A percentile compares a stretch with the other conserved stretches of the same genome.
phyloP scores from a whole-genome alignment of 2,113 vertebrate species.

The Pogonocichla stellata region DNA sequence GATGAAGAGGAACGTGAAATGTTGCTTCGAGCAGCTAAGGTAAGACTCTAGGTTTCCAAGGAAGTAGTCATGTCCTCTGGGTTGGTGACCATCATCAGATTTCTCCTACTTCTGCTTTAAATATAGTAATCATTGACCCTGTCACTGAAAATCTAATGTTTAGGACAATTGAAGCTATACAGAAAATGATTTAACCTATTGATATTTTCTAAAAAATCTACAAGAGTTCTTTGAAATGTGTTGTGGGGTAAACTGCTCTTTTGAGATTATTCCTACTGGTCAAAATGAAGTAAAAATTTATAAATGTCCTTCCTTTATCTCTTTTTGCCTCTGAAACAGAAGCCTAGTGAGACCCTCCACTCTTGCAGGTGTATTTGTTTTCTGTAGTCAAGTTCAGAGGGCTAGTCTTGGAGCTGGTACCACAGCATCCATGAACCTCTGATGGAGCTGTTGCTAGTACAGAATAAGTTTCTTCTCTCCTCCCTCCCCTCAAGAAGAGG shows the following conservation, averaged over 20 bases:
- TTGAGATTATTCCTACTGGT: not conserved
- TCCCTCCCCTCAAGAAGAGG: not conserved
- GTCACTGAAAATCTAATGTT: not conserved
- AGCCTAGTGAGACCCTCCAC: not conserved
- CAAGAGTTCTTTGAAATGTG: not conserved
- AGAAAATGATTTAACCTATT: not conserved
- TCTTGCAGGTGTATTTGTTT: not conserved
- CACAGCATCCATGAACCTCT: not conserved
- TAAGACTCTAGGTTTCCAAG: slow-evolving; percentile 50
- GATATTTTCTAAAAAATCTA: not conserved
- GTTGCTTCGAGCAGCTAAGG: slow-evolving; percentile 86
- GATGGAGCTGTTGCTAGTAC: not conserved
- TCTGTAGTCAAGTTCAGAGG: not conserved
- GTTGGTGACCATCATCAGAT: not conserved
- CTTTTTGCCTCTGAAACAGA: not conserved
- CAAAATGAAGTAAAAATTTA: not conserved
- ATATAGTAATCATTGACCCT: not conserved
- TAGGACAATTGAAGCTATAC: not conserved
- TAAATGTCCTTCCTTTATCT: not conserved
- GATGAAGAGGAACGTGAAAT: slow-evolving; percentile 86
- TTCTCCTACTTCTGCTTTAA: not conserved
- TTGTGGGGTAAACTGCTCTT: not conserved
- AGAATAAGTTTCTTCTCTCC: not conserved
- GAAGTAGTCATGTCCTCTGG: not conserved
- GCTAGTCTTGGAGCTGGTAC: not conserved